A percentile compares a stretch with the other conserved stretches of the same genome.
Conservation (phyloP, 1,140 invertebrate species). For the Eulimnadia texana region DNA sequence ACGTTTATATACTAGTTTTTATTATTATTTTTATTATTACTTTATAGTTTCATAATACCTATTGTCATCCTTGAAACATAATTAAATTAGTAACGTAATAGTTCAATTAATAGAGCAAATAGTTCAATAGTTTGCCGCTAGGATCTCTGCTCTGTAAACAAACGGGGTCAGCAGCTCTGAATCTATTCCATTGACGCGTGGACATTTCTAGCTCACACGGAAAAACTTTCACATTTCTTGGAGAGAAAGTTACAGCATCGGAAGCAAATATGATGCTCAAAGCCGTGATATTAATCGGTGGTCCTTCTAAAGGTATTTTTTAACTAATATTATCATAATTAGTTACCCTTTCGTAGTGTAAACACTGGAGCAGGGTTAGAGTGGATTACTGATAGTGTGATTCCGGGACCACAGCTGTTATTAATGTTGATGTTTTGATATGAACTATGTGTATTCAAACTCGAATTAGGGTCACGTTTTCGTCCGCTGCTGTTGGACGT, state of each 20-base stretch:
- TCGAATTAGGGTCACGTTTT: slow-evolving; percentile 72
- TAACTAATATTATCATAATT: slow-evolving; percentile 7
- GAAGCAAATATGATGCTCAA: slow-evolving; percentile 29
- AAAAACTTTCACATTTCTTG: not conserved
- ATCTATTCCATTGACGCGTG: too few relatives aligned
- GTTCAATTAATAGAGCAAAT: too few relatives aligned
- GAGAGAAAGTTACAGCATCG: not conserved
- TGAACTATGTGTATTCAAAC: not conserved
- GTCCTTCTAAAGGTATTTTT: slow-evolving; percentile 43
- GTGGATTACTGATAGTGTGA: too few relatives aligned
- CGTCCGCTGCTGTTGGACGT: slow-evolving; percentile 88
- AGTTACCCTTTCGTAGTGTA: too few relatives aligned
- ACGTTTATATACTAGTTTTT: too few relatives aligned
- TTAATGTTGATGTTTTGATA: not conserved
- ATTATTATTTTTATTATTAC: too few relatives aligned
- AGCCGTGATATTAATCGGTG: slow-evolving; percentile 46
- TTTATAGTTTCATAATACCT: too few relatives aligned
- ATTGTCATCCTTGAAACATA: too few relatives aligned
- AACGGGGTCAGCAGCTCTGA: not conserved
- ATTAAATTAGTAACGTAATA: too few relatives aligned
- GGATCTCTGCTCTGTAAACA: not conserved
- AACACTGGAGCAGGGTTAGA: too few relatives aligned
- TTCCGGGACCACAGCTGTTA: too few relatives aligned
- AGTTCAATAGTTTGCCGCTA: too few relatives aligned
- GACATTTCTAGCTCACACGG: not conserved